These are phyloP conservation scores for Platyscapa corneri DNA, from an alignment of 1,140 invertebrate genomes.

Conservation along the genomic window DNA sequence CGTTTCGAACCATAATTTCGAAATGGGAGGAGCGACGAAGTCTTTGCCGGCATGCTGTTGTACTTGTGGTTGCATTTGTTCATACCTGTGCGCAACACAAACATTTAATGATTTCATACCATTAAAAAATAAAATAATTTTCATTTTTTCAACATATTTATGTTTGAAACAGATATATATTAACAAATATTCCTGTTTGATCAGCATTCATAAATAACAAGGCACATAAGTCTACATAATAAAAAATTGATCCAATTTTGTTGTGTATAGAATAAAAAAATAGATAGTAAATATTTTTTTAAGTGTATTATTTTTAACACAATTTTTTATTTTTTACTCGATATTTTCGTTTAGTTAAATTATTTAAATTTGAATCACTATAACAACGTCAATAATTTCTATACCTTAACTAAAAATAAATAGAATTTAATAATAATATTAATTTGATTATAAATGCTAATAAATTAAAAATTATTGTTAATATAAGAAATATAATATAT, in stretches of 20 bases:
- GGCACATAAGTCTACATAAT: background rate
- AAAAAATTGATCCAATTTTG: too few species aligned
- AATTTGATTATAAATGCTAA: background rate
- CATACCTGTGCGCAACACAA: conserved; percentile 47
- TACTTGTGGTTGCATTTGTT: conserved; percentile 53
- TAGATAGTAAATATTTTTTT: too few species aligned
- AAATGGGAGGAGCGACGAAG: conserved; percentile 49
- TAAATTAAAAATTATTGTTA: background rate
- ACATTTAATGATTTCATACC: conserved; percentile 8
- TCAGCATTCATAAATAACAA: background rate
- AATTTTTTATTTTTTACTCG: too few species aligned
- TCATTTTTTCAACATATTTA: background rate
- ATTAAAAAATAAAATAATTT: background rate
- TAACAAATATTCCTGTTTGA: background rate
- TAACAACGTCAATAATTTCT: too few species aligned
- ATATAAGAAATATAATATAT: background rate
- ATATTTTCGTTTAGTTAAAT: too few species aligned
- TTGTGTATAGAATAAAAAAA: too few species aligned
- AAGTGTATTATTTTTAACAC: too few species aligned
- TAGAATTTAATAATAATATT: background rate
- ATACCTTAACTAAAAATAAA: background rate
- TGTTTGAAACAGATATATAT: background rate
- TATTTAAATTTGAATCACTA: too few species aligned
- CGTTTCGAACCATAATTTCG: conserved; percentile 48
- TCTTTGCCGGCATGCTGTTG: conserved; percentile 54